phyloP scores from a whole-genome alignment of 2,888 invertebrate genomes.

The Trichopoda pennipes region DNA sequence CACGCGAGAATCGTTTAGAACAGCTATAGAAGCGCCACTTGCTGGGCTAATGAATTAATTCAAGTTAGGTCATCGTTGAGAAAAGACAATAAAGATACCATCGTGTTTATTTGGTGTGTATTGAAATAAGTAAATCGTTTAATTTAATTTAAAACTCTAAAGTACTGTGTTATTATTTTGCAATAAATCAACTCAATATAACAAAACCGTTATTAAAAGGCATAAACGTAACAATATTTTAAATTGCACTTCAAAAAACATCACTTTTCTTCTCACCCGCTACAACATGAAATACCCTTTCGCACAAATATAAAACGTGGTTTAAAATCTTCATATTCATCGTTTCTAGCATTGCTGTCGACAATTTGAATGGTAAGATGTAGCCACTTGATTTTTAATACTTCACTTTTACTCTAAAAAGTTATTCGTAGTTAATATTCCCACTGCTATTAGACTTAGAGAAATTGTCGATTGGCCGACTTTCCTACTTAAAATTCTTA shows the following conservation, averaged over 20 bases:
- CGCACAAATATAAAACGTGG: slow-evolving; percentile 3
- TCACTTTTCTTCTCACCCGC: not conserved
- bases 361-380: slow-evolving; percentile 57
- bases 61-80: too few relatives aligned
- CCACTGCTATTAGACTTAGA: slow-evolving; percentile 30
- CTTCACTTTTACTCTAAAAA: slow-evolving; percentile 36
- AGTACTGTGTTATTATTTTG: too few relatives aligned
- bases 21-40: too few relatives aligned
- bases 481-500: slow-evolving; percentile 52
- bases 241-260: not conserved
- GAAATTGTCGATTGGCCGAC: slow-evolving; percentile 57
- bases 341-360: slow-evolving; percentile 53
- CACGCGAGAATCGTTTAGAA: too few relatives aligned
- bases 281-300: not conserved
- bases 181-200: too few relatives aligned
- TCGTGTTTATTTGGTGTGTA: too few relatives aligned
- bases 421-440: slow-evolving; percentile 9
- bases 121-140: too few relatives aligned
- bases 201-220: too few relatives aligned
- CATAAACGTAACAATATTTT: too few relatives aligned
- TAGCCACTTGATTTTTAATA: slow-evolving; percentile 62
- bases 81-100: too few relatives aligned
- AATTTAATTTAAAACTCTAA: too few relatives aligned
- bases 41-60: too few relatives aligned
- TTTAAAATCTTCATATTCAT: slow-evolving; percentile 29